phyloP scores from a whole-genome alignment of 1,140 invertebrate species.

The Drosophila chauvacae region DNA sequence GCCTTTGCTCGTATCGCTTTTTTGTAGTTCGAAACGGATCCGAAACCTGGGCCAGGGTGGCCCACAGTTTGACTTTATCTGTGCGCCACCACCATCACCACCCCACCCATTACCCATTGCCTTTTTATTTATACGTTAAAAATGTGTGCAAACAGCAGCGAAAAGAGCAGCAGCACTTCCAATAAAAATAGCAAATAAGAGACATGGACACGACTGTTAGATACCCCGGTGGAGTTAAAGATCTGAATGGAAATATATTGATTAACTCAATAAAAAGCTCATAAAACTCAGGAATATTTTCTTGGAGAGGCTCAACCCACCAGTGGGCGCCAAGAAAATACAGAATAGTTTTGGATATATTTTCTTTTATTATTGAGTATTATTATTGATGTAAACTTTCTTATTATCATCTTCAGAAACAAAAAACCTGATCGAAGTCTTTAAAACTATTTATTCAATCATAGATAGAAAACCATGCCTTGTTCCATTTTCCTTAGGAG shows the following conservation, averaged over 20 bases:
- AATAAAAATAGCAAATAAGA: conserved; percentile 38
- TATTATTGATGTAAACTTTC: not conserved
- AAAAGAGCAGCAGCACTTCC: conserved; percentile 42
- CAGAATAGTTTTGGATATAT: not conserved
- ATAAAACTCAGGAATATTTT: not conserved
- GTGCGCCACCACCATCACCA: not conserved
- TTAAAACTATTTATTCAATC: too few species aligned
- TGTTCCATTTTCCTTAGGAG: not conserved
- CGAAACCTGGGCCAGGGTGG: conserved; percentile 43
- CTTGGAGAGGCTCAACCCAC: not conserved
- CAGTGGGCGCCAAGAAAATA: not conserved
- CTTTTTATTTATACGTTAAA: conserved; percentile 79
- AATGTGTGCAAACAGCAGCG: conserved; percentile 74
- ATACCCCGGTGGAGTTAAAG: not conserved
- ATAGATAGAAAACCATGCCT: not conserved
- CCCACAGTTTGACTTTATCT: conserved; percentile 33
- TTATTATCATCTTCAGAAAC: too few species aligned
- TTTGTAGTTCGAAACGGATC: conserved; percentile 29
- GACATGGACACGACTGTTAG: not conserved
- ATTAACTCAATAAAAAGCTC: not conserved
- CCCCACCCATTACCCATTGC: conserved; percentile 37
- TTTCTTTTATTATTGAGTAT: not conserved
- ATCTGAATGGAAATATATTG: not conserved
- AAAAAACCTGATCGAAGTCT: too few species aligned
- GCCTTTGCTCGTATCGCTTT: conserved; percentile 19